Conservation (phyloP, 2,113 vertebrate species). For the Microcebus ravelobensis region DNA sequence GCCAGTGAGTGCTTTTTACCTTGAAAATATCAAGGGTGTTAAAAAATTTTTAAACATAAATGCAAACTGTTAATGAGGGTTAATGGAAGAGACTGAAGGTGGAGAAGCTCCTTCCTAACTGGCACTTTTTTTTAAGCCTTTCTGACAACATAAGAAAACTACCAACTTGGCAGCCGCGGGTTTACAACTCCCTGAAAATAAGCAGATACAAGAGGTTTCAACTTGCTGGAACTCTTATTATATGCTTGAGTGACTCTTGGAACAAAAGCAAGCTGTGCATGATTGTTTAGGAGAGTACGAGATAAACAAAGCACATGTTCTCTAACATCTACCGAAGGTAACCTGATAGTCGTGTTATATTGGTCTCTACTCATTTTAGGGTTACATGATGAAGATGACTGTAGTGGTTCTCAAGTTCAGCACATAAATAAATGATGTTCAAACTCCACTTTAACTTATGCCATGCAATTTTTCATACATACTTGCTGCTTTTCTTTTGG, state of each 20-base stretch:
- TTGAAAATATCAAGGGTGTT: conserved; percentile 39
- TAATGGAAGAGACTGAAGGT: conserved; percentile 51
- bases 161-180: conserved; percentile 56
- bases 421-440: conserved; percentile 78
- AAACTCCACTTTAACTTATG: conserved; percentile 68
- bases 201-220: conserved; percentile 73
- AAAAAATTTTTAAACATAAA: conserved; percentile 58
- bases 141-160: conserved; percentile 65
- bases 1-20: background rate
- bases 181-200: conserved; percentile 74
- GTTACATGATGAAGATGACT: conserved; percentile 62
- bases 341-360: conserved; percentile 57
- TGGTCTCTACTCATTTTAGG: conserved; percentile 70
- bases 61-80: conserved; percentile 50
- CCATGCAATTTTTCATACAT: conserved; percentile 71
- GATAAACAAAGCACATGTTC: conserved; percentile 76
- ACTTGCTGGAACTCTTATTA: conserved; percentile 73
- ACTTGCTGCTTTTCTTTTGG: conserved; percentile 63
- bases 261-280: conserved; percentile 70
- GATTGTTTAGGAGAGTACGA: conserved; percentile 70
- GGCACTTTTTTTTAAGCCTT: conserved; percentile 1
- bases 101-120: conserved; percentile 35
- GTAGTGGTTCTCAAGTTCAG: conserved; percentile 67
- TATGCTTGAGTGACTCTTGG: conserved; percentile 68
- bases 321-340: conserved; percentile 64